A percentile compares a stretch with the other conserved stretches of the same genome.
Conservation (phyloP, 2,888 invertebrate species). For the Drosophila borealis region DNA sequence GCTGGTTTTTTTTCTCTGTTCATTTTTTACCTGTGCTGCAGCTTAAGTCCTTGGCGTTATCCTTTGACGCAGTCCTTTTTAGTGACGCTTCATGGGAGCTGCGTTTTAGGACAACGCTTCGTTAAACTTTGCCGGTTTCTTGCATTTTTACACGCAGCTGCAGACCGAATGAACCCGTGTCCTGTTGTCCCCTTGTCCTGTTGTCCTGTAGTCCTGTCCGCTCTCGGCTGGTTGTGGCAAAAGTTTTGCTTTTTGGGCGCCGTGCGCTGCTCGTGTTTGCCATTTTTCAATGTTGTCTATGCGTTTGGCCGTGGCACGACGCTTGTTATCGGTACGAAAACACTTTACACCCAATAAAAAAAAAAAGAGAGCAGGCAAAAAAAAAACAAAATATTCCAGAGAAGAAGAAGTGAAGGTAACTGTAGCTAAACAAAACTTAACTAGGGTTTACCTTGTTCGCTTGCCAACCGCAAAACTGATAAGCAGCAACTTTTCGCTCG, state of each 20-base stretch:
- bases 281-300: conserved; percentile 61
- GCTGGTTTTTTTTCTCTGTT: too few relatives aligned
- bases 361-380: conserved; percentile 7
- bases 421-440: conserved; percentile 54
- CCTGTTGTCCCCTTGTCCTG: background rate
- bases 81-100: conserved; percentile 67
- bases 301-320: conserved; percentile 20
- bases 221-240: conserved; percentile 5
- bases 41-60: conserved; percentile 47
- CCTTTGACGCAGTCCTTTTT: conserved; percentile 68
- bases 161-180: conserved; percentile 19
- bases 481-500: conserved; percentile 52
- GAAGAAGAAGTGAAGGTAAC: conserved; percentile 2
- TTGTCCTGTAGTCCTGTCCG: too few relatives aligned
- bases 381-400: background rate
- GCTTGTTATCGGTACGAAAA: conserved; percentile 67
- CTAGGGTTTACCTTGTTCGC: conserved; percentile 52
- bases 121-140: conserved; percentile 69
- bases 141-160: conserved; percentile 61
- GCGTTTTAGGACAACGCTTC: conserved; percentile 63
- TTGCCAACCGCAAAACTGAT: conserved; percentile 64
- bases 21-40: conserved; percentile 13
- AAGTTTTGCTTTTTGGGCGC: conserved; percentile 38
- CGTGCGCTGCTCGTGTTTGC: conserved; percentile 48
- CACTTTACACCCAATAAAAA: conserved; percentile 74